Conservation (phyloP, 2,113 vertebrate genomes). For the Elgaria multicarinata region DNA sequence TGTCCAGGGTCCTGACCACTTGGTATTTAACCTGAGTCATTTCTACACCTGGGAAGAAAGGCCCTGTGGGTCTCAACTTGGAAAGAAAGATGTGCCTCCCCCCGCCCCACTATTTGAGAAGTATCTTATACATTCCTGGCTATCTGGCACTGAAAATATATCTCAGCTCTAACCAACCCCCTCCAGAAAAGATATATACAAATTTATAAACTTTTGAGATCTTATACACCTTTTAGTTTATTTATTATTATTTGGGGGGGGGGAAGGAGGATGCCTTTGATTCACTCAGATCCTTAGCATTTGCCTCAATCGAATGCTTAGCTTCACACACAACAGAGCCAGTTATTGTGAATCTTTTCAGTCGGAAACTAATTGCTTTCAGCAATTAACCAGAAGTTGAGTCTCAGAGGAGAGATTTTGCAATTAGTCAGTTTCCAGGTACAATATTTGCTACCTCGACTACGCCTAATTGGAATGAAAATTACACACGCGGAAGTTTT, state of each 20-base stretch:
- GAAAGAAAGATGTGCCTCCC: not conserved
- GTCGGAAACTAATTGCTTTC: constrained; percentile 73
- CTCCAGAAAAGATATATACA: not conserved
- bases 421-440: constrained; percentile 60
- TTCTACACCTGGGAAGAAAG: not conserved
- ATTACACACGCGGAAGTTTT: constrained; percentile 60
- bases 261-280: not conserved
- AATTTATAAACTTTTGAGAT: accelerated
- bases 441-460: constrained; percentile 64
- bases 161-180: not conserved
- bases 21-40: not conserved
- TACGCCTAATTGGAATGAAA: constrained; percentile 66
- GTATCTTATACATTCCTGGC: not conserved
- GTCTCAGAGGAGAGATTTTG: constrained; percentile 71
- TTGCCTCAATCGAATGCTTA: not conserved
- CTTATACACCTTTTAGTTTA: not conserved
- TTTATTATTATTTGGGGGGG: too few relatives aligned
- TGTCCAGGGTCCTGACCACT: too few relatives aligned
- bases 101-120: not conserved
- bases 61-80: too few relatives aligned
- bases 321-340: constrained; percentile 9
- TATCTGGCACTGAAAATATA: not conserved
- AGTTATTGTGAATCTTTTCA: constrained; percentile 28
- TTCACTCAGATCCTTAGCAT: not conserved
- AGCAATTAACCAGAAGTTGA: constrained; percentile 54